A percentile compares a stretch with the other conserved stretches of the same genome.
Evolutionary conservation across 2,797 vertebrate species (phyloP).

Genomic region (Bovichtus diacanthus): DNA sequence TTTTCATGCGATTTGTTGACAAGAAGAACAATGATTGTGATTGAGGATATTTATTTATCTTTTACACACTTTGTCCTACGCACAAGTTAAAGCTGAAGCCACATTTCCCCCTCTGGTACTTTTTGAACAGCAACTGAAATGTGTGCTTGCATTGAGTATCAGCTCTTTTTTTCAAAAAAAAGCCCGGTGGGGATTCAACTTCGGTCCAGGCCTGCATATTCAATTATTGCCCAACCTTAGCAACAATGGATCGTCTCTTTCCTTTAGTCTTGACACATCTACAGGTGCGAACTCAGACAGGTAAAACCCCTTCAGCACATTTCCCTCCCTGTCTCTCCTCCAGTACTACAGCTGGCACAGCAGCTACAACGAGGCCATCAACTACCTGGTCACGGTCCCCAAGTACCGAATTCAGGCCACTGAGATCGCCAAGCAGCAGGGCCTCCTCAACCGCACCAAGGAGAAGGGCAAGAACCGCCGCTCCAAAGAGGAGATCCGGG

Average conservation of each 20-base stretch:
- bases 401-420: constrained; percentile 96
- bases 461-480: constrained; percentile 95
- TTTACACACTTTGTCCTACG: too few relatives aligned
- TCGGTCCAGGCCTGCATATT: too few relatives aligned
- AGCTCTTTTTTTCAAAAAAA: too few relatives aligned
- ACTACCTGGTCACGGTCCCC: constrained; percentile 94
- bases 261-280: neutral
- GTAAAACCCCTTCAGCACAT: neutral
- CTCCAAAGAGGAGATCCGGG: constrained; percentile 95
- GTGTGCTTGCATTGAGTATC: neutral
- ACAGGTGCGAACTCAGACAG: neutral
- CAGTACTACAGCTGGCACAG: constrained; percentile 99
- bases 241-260: neutral
- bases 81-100: neutral
- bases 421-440: constrained; percentile 94
- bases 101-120: too few relatives aligned
- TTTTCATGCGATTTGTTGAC: too few relatives aligned
- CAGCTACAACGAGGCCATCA: constrained; percentile 97
- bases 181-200: too few relatives aligned
- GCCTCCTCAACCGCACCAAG: constrained; percentile 91
- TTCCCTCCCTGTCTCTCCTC: neutral
- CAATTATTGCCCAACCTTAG: neutral
- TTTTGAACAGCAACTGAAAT: too few relatives aligned
- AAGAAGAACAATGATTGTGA: too few relatives aligned
- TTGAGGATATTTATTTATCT: too few relatives aligned